Conservation (phyloP, 1,140 invertebrate genomes). For the Drosophila ambigua region DNA sequence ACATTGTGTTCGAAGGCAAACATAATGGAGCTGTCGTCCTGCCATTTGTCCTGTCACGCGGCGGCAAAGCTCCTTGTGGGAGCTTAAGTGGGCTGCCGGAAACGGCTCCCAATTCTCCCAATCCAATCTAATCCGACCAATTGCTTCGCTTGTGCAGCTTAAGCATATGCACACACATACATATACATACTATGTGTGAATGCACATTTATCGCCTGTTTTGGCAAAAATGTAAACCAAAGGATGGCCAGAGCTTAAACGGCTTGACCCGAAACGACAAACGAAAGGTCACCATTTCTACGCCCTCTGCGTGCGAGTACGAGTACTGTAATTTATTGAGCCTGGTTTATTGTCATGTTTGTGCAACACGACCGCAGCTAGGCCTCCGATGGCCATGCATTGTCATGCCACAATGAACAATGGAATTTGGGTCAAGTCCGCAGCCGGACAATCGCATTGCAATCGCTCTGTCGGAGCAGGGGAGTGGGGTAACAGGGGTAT, state of each 20-base stretch:
- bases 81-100: conserved; percentile 24
- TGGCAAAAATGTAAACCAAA: conserved; percentile 10
- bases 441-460: conserved; percentile 40
- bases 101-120: conserved; percentile 22
- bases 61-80: conserved; percentile 10
- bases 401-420: conserved; percentile 23
- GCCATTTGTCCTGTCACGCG: conserved; percentile 38
- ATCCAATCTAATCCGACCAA: conserved; percentile 43
- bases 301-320: neutral
- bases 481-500: neutral
- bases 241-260: neutral
- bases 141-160: conserved; percentile 11
- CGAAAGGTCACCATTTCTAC: conserved; percentile 27
- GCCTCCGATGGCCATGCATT: conserved; percentile 22
- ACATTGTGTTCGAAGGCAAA: conserved; percentile 67
- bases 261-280: neutral
- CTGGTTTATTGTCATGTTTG: conserved; percentile 48
- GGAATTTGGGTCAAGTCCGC: conserved; percentile 68
- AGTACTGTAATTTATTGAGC: conserved; percentile 43
- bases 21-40: conserved; percentile 66
- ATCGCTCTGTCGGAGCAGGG: conserved; percentile 29
- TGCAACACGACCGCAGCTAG: conserved; percentile 29
- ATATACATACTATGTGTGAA: too few relatives aligned
- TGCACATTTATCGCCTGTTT: neutral
- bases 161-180: neutral